A percentile compares a stretch with the other conserved stretches of the same genome.
Conservation (phyloP, 1,140 invertebrate species). For the Drosophila orena region DNA sequence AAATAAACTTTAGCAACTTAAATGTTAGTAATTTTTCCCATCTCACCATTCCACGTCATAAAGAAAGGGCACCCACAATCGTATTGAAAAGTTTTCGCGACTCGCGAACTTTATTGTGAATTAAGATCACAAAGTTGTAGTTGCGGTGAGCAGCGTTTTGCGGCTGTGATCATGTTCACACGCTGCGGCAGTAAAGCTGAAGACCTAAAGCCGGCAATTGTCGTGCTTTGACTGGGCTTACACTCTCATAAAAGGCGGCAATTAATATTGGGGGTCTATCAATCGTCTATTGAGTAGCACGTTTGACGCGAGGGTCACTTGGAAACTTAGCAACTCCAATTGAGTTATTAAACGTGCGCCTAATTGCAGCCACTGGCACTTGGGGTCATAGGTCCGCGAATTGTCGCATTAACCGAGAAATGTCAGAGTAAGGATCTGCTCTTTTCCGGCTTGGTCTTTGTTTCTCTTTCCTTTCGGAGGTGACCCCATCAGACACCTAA, state of each 20-base stretch:
- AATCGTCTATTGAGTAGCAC: conserved; percentile 31
- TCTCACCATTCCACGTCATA: neutral
- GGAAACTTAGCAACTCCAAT: conserved; percentile 37
- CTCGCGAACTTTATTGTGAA: conserved; percentile 39
- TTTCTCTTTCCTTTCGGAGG: conserved; percentile 40
- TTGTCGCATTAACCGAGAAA: conserved; percentile 76
- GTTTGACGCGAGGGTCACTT: conserved; percentile 63
- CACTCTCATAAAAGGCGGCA: conserved; percentile 67
- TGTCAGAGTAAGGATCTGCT: conserved; percentile 60
- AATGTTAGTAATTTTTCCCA: too few species aligned
- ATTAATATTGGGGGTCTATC: conserved; percentile 57
- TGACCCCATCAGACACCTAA: conserved; percentile 54
- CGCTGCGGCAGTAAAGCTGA: conserved; percentile 24
- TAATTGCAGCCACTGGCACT: conserved; percentile 61
- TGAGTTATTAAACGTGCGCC: conserved; percentile 75
- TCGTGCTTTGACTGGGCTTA: conserved; percentile 42
- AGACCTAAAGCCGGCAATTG: conserved; percentile 24
- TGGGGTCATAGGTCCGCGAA: conserved; percentile 27
- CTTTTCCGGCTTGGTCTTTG: conserved; percentile 31
- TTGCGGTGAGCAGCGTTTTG: conserved; percentile 59
- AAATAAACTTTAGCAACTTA: too few species aligned
- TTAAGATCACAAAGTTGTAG: conserved; percentile 63
- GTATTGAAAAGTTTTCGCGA: neutral
- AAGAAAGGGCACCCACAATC: neutral
- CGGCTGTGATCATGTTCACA: conserved; percentile 71